A percentile compares a stretch with the other conserved stretches of the same genome.
phyloP scores from a whole-genome alignment of 1,140 invertebrate species.

The Hirudo medicinalis region DNA sequence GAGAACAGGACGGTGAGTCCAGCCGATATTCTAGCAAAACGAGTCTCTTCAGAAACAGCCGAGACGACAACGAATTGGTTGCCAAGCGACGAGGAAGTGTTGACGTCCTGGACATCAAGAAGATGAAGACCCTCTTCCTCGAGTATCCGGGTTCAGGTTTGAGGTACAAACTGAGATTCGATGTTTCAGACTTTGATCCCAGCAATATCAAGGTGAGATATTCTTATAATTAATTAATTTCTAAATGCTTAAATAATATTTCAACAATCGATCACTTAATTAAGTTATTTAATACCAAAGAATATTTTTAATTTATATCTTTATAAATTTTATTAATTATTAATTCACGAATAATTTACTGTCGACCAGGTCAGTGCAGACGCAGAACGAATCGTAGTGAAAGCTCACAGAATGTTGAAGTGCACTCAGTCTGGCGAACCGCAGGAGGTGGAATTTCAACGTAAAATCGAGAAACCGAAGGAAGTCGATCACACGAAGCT shows the following conservation, averaged over 20 bases:
- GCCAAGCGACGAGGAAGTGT: slow-evolving; percentile 15
- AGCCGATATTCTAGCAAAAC: not conserved
- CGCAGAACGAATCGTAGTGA: slow-evolving; percentile 10
- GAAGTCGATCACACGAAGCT: slow-evolving; percentile 18
- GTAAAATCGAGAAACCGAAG: slow-evolving; percentile 17
- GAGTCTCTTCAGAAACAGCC: not conserved
- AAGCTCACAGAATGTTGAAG: not conserved
- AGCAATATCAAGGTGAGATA: not conserved
- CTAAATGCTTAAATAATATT: not conserved
- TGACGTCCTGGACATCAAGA: slow-evolving; percentile 11
- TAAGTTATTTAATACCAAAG: not conserved
- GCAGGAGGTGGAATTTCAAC: not conserved
- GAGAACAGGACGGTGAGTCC: slow-evolving; percentile 1
- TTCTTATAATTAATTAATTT: not conserved
- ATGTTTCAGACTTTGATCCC: slow-evolving; percentile 13
- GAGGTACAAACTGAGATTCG: slow-evolving; percentile 15
- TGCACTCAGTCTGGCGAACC: not conserved
- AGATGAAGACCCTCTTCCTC: slow-evolving; percentile 17
- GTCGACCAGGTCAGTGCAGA: not conserved
- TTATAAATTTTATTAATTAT: too few species aligned
- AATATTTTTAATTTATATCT: not conserved
- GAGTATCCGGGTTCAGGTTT: slow-evolving; percentile 17
- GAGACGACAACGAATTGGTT: not conserved
- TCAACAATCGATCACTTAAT: not conserved
- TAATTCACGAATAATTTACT: not conserved